Evolutionary conservation across 2,113 vertebrate genomes (phyloP), one percentile per base, ranked within the genome.

Genomic region (Poecilia latipinna): DNA sequence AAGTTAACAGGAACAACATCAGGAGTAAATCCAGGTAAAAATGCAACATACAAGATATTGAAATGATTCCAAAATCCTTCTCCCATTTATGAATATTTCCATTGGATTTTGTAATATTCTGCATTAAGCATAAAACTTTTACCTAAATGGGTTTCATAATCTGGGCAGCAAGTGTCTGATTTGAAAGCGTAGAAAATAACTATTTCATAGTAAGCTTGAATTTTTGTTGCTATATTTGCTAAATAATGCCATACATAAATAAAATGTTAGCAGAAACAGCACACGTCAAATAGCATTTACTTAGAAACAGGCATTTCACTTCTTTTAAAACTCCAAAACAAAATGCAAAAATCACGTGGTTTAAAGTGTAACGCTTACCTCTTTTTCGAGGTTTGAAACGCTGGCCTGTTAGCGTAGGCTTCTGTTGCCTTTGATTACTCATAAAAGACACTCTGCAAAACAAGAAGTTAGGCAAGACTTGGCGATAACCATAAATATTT

Each of bases 361-460:
- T 19, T n/a, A 17, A 57, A 57, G 15, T 10, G 51, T 57, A 57
- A 57, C 31, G 31, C 70, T 86, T 39, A 97, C 97, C 97, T 98
- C 97, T 97, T 95, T 98, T 99, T 74, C 97, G 94, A 72, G 97
- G 98, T 95, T 98, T 99, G 95, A 98, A 99, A 95, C 97, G 97
- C 96, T 98, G 97, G 93, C 97, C 97, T 86, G 97, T 98, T 96
- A 99, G 97, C 96, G 97, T 98, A 95, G 97, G 97, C 95, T 99
- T 99, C 94, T 97, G 97, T 94, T 98, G 97, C 97, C 96, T 98
- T 98, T 98, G 97, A 97, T 98, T 99, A 99, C 96, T 99, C 97
- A 99, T 99, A 99, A 98, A 99, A 99, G 95, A 97, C 95, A 95
- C 96, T 94, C 96, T 98, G 87, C 8, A 84, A 67, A 39, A 61